A percentile compares a stretch with the other conserved stretches of the same genome.
Conservation (phyloP, 2,113 vertebrate species). For the Muntiacus reevesi region DNA sequence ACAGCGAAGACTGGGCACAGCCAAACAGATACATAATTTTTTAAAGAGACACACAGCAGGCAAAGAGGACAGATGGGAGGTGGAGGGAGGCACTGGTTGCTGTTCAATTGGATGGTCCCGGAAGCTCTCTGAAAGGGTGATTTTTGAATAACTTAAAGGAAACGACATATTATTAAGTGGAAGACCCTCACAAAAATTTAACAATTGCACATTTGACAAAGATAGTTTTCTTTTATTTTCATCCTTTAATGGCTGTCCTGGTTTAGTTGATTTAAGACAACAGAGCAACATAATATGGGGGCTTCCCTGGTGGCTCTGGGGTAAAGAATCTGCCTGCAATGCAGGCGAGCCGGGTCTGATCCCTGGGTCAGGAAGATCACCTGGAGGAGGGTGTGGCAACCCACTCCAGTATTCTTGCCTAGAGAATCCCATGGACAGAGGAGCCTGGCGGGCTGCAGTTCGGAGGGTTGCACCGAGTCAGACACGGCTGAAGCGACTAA, state of each 20-base stretch:
- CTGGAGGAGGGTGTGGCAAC: not conserved
- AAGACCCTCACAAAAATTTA: not conserved
- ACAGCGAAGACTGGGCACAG: not conserved
- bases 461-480: not conserved
- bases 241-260: not conserved
- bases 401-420: not conserved
- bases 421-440: not conserved
- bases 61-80: not conserved
- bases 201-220: not conserved
- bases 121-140: not conserved
- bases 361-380: not conserved
- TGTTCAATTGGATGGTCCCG: not conserved
- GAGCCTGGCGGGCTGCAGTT: not conserved
- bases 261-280: not conserved
- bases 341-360: not conserved
- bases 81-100: accelerated
- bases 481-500: not conserved
- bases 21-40: not conserved
- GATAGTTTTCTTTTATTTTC: no score
- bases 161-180: not conserved
- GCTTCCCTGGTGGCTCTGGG: not conserved
- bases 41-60: not conserved
- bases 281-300: accelerated
- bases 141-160: not conserved
- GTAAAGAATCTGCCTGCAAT: not conserved